phyloP scores from a whole-genome alignment of 2,888 invertebrate species.

The Dynastes hyllus region DNA sequence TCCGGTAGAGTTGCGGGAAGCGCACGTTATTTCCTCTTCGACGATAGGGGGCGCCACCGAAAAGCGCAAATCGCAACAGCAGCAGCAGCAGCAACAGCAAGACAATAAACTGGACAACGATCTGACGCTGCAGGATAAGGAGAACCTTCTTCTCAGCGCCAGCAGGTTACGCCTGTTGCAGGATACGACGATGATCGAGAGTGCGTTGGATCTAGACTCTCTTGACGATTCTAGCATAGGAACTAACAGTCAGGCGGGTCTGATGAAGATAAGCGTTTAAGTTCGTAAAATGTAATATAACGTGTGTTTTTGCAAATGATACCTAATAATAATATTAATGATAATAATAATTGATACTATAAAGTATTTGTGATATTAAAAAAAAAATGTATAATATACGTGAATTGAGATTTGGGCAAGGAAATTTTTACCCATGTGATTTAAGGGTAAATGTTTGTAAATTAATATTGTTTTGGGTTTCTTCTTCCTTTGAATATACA shows the following conservation, averaged over 20 bases:
- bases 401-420: neutral
- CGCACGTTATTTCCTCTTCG: constrained; percentile 63
- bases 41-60: constrained; percentile 58
- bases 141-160: constrained; percentile 76
- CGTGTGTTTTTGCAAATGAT: constrained; percentile 31
- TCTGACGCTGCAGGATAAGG: constrained; percentile 68
- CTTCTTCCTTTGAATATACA: too few species aligned
- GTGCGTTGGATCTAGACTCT: constrained; percentile 90
- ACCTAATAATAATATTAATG: constrained; percentile 11
- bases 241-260: constrained; percentile 79
- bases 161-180: constrained; percentile 85
- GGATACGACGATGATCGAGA: constrained; percentile 93
- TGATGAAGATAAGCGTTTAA: constrained; percentile 76
- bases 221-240: constrained; percentile 84
- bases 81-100: neutral
- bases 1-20: constrained; percentile 69
- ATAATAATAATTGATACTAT: constrained; percentile 22
- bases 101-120: constrained; percentile 65
- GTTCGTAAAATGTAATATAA: constrained; percentile 37
- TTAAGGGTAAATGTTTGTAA: neutral
- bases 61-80: constrained; percentile 40
- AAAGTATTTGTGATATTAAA: constrained; percentile 45
- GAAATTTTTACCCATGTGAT: neutral
- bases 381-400: constrained; percentile 11
- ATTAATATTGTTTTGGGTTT: constrained; percentile 9